Evolutionary conservation across 1,140 invertebrate genomes (phyloP).

Genomic region (Anoplophora glabripennis): DNA sequence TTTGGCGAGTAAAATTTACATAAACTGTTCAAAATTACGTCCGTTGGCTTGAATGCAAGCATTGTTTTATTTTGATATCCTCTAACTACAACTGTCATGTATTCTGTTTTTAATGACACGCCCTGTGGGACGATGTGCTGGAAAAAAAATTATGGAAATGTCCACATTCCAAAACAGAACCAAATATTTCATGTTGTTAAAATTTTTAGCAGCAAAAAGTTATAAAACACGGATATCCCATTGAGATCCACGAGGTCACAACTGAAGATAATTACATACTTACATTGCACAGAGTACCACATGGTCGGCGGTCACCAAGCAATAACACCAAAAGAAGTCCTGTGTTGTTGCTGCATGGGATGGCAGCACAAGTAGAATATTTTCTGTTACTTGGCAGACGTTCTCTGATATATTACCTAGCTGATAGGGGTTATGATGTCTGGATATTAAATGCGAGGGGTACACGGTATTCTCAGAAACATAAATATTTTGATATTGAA

Average conservation of each 20-base stretch:
- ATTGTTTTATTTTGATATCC: too few relatives aligned
- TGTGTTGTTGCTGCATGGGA: constrained; percentile 51
- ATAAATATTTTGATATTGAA: too few relatives aligned
- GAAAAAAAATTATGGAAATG: too few relatives aligned
- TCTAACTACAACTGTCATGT: too few relatives aligned
- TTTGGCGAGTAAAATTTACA: too few relatives aligned
- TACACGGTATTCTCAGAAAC: too few relatives aligned
- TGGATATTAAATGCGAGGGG: constrained; percentile 66
- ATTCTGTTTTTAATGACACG: too few relatives aligned
- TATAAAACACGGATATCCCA: constrained; percentile 53
- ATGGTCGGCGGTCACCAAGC: constrained; percentile 44
- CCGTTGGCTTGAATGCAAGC: too few relatives aligned
- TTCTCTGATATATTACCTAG: constrained; percentile 57
- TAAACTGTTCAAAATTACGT: too few relatives aligned
- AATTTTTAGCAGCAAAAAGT: constrained; percentile 2
- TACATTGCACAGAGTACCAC: constrained; percentile 57
- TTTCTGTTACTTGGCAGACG: constrained; percentile 35
- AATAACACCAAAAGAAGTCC: constrained; percentile 6
- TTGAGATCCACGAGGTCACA: constrained; percentile 56
- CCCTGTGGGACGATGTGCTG: too few relatives aligned
- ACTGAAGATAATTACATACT: constrained; percentile 63
- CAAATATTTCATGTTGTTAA: too few relatives aligned
- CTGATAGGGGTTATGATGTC: constrained; percentile 63
- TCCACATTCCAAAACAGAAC: too few relatives aligned
- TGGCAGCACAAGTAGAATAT: constrained; percentile 37